Conservation (phyloP, 2,888 invertebrate genomes). For the Hartigia nigra region DNA sequence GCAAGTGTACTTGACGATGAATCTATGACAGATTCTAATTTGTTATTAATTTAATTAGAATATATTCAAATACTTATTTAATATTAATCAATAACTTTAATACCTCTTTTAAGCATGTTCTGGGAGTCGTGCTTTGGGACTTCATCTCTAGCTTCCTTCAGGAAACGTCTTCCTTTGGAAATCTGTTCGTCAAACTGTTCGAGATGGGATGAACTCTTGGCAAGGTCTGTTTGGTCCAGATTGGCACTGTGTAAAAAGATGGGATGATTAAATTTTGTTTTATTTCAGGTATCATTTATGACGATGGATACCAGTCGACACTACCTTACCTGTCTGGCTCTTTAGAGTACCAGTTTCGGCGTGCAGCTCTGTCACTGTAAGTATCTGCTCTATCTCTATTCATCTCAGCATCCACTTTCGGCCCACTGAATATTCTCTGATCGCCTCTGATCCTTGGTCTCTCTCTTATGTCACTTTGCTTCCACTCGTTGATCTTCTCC, state of each 20-base stretch:
- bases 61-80: background rate
- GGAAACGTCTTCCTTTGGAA: conserved; percentile 6
- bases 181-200: background rate
- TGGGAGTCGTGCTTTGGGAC: background rate
- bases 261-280: background rate
- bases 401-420: conserved; percentile 19
- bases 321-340: conserved; percentile 9
- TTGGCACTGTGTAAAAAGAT: background rate
- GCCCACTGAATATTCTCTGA: conserved; percentile 29
- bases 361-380: background rate
- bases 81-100: background rate
- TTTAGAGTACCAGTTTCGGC: background rate
- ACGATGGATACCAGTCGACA: background rate
- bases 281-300: background rate
- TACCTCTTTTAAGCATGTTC: background rate
- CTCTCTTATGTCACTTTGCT: conserved; percentile 25
- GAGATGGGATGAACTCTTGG: background rate
- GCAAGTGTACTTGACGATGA: conserved; percentile 17
- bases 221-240: background rate
- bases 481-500: conserved; percentile 36
- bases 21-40: conserved; percentile 14
- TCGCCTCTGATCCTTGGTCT: conserved; percentile 33
- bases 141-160: background rate
- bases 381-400: background rate
- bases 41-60: background rate